Base-by-base conservation (phyloP, 2,888 invertebrate species). In the Latrodectus hesperus region DNA sequence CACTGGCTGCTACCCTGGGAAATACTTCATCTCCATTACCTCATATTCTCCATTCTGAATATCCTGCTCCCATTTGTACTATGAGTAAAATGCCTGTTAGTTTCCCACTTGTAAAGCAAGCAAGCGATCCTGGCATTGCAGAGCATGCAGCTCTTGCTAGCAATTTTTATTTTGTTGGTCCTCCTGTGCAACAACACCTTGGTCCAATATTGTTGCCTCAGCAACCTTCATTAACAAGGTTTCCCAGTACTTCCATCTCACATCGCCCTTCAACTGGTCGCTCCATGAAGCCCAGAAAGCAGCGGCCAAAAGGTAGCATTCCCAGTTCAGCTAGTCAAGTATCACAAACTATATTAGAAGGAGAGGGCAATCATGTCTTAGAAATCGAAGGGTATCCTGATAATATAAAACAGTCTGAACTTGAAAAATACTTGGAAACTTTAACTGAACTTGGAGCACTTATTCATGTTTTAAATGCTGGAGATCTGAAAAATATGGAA, bases 381-480 rank as follows among this genome's bases (percentile, higher is more conserved):
- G 83, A 89, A 89, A 90, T 90, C 53, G 90, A 89, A 75, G 90
- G 90, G 52, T 84, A 90, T 38, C 90, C 91, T 55, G 89, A 89
- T 55, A 90, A 90, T 17, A 81, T 90, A 85, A 90, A 89, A 60
- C 77, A 89, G 49, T 82, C 86, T 88, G 90, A 91, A 53, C 79
- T 89, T 49, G 90, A 90, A 65, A 79, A 87, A 55, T 90, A 90
- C 84, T 82, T 90, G 22, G 91, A 90, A 73, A 90, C 89, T 75
- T 90, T 91, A 38, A 84, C 88, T 17, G 84, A 83, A 64, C 88
- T 88, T 38, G 91, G 91, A 76, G 91, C 90, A 81, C 90, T 90
- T 78, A 86, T 90, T 55, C 84, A 89, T 81, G 88, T 89, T 81
- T 67, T 89, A 17, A 79, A 76, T 84, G 68, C 75, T 52, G 89